Base-by-base conservation (phyloP, 2,113 vertebrate species). In the Heloderma charlesbogerti region DNA sequence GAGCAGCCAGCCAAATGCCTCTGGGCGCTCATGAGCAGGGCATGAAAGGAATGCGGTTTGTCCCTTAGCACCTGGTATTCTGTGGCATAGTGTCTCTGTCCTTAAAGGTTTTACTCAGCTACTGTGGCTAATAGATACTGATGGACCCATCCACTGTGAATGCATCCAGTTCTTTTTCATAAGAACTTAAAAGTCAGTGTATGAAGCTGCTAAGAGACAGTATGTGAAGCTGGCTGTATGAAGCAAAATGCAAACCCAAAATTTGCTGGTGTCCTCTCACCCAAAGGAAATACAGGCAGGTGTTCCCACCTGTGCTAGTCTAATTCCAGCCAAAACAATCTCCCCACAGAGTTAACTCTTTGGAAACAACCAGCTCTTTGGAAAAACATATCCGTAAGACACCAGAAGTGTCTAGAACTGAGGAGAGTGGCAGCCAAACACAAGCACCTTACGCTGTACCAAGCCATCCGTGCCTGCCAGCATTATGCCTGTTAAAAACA, bases 301-400 rank as follows among this genome's bases (percentile, higher is more conserved):
- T 94, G 95, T 93, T 1, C 22, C 90, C 94, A 95, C 91, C 88
- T 96, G 91, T 77, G 93, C 86, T 91, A 93, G 45, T 29, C 87
- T 84, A 92, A 79, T 0, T 2, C 85, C 79, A 91, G 88, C 86
- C 89, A 93, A 94, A 91, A 72, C 22, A 84, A 88, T 75, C 90
- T 94, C 78, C 81, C 92, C 51, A 18, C 60, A 81, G 80, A 88
- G 63, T 4, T 71, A 51, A 79, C 69, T 88, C 69, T 60, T 69
- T n/a, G n/a, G 9, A 13, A 87, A 18, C 31, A 40, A 37, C 9
- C 20, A 25, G 16, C 29, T 1, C 8, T 27, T 75, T 37, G 51
- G 1, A 18, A 29, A 60, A 72, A 20, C 4, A 27, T 7, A 29
- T 71, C 29, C 25, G n/a, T 13, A 40, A 84, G 2, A 20, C 15